Conservation (phyloP, 2,888 invertebrate species). For the Lithophane leautieri region DNA sequence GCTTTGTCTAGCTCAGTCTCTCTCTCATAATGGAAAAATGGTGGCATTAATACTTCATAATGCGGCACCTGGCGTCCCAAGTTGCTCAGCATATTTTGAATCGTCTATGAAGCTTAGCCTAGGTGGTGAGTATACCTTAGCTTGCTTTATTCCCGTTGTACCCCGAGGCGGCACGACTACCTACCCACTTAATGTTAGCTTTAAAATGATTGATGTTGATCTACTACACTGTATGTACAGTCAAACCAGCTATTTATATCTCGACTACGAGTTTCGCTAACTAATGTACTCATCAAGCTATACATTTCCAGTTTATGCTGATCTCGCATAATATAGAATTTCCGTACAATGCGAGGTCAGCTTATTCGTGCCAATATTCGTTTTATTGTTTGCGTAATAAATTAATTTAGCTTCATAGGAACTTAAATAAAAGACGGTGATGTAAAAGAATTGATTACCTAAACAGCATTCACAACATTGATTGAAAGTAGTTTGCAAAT, state of each 20-base stretch:
- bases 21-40: too few species aligned
- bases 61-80: too few species aligned
- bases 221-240: slow-evolving; percentile 44
- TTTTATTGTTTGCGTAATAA: background rate
- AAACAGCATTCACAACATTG: too few species aligned
- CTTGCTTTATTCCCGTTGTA: slow-evolving; percentile 64
- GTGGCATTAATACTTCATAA: too few species aligned
- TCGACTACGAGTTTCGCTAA: background rate
- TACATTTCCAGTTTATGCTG: too few species aligned
- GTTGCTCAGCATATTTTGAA: background rate
- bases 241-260: slow-evolving; percentile 2
- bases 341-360: too few species aligned
- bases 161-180: slow-evolving; percentile 67
- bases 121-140: slow-evolving; percentile 15
- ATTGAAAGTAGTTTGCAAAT: background rate
- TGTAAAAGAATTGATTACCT: background rate
- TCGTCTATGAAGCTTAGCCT: background rate
- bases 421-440: too few species aligned
- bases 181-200: slow-evolving; percentile 70
- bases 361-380: background rate
- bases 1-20: too few species aligned
- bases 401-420: too few species aligned
- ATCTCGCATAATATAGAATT: too few species aligned
- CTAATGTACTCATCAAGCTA: too few species aligned
- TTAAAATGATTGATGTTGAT: slow-evolving; percentile 72